Conservation (phyloP, 2,888 invertebrate species). For the Orchestes rusci region DNA sequence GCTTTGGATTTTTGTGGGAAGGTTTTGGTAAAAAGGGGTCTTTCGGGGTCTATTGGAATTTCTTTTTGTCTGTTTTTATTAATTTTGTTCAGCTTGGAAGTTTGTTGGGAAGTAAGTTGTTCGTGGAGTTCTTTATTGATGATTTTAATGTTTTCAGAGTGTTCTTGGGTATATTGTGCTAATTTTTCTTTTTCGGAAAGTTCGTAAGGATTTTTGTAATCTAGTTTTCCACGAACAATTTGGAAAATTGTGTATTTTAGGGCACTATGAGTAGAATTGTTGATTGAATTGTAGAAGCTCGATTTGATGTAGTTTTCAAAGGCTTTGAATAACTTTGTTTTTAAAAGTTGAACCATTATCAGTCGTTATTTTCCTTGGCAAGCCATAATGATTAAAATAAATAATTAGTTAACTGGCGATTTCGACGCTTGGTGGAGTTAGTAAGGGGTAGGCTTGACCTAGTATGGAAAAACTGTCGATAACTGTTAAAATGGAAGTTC, state of each 20-base stretch:
- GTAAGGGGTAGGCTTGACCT: conserved; percentile 4
- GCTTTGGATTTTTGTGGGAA: conserved; percentile 1
- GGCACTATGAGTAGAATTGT: conserved; percentile 7
- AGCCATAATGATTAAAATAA: conserved; percentile 5
- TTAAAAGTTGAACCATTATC: conserved; percentile 6
- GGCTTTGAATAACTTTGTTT: conserved; percentile 4
- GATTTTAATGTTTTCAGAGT: conserved; percentile 10
- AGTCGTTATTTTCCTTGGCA: conserved; percentile 2
- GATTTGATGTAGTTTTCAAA: conserved; percentile 1
- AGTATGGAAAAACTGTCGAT: conserved; percentile 5
- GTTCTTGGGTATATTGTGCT: conserved; percentile 5
- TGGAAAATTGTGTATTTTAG: conserved; percentile 7
- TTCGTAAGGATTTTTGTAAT: conserved; percentile 4
- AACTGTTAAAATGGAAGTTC: conserved; percentile 1
- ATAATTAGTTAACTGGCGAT: conserved; percentile 1
- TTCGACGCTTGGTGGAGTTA: background rate
- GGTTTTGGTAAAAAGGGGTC: conserved; percentile 4
- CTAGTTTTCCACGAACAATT: conserved; percentile 8
- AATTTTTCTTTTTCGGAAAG: conserved; percentile 2
- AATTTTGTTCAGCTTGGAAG: conserved; percentile 1
- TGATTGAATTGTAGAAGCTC: conserved; percentile 5
- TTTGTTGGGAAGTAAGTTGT: background rate
- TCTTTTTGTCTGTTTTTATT: conserved; percentile 5
- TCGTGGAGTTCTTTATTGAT: conserved; percentile 4
- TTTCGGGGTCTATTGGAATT: background rate